Evolutionary conservation across 2,888 invertebrate genomes (phyloP).

Genomic region (Meliscaeva auricollis): DNA sequence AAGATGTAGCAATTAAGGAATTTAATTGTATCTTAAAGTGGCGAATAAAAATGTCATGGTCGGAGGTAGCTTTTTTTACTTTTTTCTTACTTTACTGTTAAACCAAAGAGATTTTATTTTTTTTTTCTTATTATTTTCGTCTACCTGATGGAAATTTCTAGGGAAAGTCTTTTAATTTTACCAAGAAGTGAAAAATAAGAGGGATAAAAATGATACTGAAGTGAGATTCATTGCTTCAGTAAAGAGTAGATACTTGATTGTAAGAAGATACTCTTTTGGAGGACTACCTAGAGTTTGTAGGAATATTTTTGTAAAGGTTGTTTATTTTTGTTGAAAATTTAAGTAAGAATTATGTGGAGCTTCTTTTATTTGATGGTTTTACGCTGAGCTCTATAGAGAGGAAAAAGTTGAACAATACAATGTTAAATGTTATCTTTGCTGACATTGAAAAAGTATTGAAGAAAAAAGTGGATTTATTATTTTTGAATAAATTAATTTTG

Average conservation of each 20-base stretch:
- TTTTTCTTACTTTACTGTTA: too few species aligned
- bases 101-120: neutral
- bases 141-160: neutral
- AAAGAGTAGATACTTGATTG: neutral
- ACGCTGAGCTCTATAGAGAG: neutral
- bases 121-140: neutral
- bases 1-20: constrained; percentile 64
- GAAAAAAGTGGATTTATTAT: too few species aligned
- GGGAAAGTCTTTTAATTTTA: constrained; percentile 23
- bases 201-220: constrained; percentile 5
- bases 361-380: neutral
- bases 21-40: constrained; percentile 54
- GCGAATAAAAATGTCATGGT: constrained; percentile 45
- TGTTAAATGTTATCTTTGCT: too few species aligned
- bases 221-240: constrained; percentile 24
- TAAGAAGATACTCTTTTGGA: neutral
- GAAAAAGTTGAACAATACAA: neutral
- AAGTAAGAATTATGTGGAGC: neutral
- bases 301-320: neutral
- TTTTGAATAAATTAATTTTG: too few species aligned
- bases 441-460: too few species aligned
- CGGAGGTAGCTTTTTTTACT: neutral
- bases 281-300: neutral
- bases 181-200: constrained; percentile 1
- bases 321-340: neutral